These are phyloP conservation scores for Oreocharis arfaki DNA, from an alignment of 2,113 vertebrate species.

Conservation along the genomic window DNA sequence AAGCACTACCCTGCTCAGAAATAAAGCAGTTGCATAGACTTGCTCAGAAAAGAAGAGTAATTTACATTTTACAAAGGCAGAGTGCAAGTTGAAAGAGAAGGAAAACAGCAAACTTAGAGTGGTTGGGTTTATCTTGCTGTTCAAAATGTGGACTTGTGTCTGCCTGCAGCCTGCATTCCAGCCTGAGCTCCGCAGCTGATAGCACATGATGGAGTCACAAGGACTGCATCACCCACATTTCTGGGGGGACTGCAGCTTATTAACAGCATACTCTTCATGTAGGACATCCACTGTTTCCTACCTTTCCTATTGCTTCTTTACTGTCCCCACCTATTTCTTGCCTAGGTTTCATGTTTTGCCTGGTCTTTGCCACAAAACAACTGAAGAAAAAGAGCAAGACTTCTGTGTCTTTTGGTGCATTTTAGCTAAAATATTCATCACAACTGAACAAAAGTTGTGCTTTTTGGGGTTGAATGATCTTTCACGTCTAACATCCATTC, in stretches of 20 bases:
- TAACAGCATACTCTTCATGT: neutral
- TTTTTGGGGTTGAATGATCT: neutral
- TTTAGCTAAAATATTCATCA: neutral
- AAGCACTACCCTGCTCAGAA: neutral
- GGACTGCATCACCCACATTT: accelerated
- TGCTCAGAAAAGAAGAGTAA: neutral
- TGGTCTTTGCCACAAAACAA: neutral
- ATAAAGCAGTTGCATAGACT: neutral
- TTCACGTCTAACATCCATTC: neutral
- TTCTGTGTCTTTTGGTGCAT: neutral
- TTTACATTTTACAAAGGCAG: neutral
- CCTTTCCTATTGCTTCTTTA: neutral
- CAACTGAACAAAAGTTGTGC: neutral
- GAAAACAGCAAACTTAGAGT: neutral
- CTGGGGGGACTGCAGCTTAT: neutral
- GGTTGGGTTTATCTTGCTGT: neutral
- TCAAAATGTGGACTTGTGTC: neutral
- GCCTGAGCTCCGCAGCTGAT: neutral
- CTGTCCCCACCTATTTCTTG: neutral
- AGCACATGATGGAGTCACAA: neutral
- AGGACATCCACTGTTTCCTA: neutral
- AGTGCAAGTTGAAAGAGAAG: neutral
- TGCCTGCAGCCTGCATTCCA: neutral
- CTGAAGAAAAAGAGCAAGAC: neutral
- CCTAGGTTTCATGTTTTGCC: neutral